These are phyloP conservation scores for Numenius arquata DNA, from an alignment of 2,113 vertebrate species.

Conservation along the genomic window DNA sequence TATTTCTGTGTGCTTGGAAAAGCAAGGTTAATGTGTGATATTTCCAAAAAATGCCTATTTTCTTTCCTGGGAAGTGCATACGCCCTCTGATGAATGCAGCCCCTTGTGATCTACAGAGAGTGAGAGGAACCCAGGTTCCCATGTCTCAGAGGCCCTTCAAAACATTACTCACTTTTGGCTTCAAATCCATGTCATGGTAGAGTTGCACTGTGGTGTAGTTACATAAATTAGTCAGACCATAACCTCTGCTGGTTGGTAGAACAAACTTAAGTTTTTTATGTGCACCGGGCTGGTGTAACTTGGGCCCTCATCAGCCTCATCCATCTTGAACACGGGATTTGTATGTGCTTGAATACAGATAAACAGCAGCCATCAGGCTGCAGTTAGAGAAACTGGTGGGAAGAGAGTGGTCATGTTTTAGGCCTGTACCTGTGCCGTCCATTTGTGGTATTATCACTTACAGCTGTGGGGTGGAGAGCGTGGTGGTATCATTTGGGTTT, in stretches of 20 bases:
- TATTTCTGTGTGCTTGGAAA: not conserved
- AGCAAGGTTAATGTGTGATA: not conserved
- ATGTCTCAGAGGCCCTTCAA: not conserved
- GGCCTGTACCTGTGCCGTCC: not conserved
- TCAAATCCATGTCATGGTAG: not conserved
- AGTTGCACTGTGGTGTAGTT: not conserved
- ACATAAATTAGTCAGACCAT: not conserved
- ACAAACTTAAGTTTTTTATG: not conserved
- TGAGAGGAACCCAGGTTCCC: not conserved
- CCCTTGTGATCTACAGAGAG: not conserved
- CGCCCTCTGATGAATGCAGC: not conserved
- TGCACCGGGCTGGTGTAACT: not conserved
- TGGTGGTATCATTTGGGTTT: not conserved
- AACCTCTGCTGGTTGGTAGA: not conserved
- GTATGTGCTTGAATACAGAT: not conserved
- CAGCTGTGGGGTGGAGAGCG: not conserved
- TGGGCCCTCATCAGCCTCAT: not conserved
- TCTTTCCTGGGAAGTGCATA: rapidly evolving
- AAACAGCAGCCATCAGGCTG: not conserved
- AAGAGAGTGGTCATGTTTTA: not conserved
- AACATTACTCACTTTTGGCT: not conserved
- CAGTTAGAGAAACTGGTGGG: rapidly evolving
- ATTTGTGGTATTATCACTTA: not conserved
- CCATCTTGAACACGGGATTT: not conserved
- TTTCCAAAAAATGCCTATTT: not conserved